Evolutionary conservation across 2,113 vertebrate genomes (phyloP).

Genomic region (Cygnus buccinator): DNA sequence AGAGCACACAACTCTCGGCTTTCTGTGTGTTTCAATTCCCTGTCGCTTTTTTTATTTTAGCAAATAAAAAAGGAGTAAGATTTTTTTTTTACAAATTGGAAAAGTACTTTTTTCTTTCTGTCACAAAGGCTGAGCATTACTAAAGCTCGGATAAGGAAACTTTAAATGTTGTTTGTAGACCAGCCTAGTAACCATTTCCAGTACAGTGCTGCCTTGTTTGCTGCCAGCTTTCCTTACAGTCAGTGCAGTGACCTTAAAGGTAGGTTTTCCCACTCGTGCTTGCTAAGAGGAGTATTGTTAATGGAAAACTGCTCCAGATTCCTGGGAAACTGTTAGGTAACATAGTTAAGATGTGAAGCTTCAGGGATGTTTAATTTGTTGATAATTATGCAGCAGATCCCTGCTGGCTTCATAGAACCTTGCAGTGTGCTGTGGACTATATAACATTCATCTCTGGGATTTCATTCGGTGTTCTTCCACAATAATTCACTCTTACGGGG

Average conservation of each 20-base stretch:
- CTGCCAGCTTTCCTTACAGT: neutral
- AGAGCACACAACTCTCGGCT: neutral
- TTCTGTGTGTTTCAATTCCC: neutral
- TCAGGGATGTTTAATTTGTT: neutral
- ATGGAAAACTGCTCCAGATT: neutral
- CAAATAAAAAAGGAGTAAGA: neutral
- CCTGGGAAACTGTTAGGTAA: neutral
- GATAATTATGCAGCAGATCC: neutral
- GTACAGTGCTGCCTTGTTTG: neutral
- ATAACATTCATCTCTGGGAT: accelerated
- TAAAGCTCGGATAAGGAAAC: neutral
- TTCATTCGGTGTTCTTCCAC: neutral
- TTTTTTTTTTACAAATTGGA: neutral
- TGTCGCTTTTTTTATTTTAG: neutral
- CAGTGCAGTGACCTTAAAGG: neutral
- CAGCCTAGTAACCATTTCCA: neutral
- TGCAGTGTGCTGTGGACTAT: accelerated
- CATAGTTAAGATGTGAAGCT: neutral
- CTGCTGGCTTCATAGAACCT: accelerated
- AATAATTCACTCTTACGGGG: neutral
- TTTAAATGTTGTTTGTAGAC: neutral
- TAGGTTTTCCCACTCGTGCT: neutral
- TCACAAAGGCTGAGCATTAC: too few relatives aligned
- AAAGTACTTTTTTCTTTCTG: neutral
- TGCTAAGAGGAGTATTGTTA: neutral